phyloP scores from a whole-genome alignment of 2,888 invertebrate species.

The Oligia fasciuncula region DNA sequence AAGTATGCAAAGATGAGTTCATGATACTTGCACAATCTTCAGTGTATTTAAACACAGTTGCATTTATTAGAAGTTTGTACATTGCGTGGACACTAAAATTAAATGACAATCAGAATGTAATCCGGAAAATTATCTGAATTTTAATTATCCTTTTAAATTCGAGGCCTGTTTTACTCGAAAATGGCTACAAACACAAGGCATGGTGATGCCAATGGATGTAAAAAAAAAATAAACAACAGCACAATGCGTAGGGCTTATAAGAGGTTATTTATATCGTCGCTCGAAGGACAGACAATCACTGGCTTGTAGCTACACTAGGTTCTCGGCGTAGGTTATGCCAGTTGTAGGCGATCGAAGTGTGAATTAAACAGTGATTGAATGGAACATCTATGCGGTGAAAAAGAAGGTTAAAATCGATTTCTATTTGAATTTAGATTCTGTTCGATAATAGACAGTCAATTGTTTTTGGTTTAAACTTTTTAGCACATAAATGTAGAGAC shows the following conservation, averaged over 20 bases:
- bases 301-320: constrained; percentile 48
- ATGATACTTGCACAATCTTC: not conserved
- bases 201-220: constrained; percentile 69
- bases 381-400: not conserved
- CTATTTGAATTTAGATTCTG: not conserved
- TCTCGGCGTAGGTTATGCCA: constrained; percentile 29
- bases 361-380: constrained; percentile 10
- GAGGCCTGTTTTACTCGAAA: constrained; percentile 17
- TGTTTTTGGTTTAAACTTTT: not conserved
- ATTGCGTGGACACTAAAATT: not conserved
- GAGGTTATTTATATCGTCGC: constrained; percentile 81
- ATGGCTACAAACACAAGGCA: constrained; percentile 25
- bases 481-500: not conserved
- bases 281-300: constrained; percentile 88
- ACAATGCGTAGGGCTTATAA: constrained; percentile 75
- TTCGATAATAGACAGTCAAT: not conserved
- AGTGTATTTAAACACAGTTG: not conserved
- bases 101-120: not conserved
- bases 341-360: constrained; percentile 26
- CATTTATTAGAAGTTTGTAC: too few relatives aligned
- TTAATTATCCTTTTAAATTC: constrained; percentile 13
- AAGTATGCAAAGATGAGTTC: not conserved
- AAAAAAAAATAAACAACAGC: constrained; percentile 75
- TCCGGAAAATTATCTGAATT: not conserved
- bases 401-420: not conserved